Percentiles rank a stretch among this genome's conserved stretches.
Conservation (phyloP, 2,888 invertebrate genomes). For the Parthenolecanium corni region DNA sequence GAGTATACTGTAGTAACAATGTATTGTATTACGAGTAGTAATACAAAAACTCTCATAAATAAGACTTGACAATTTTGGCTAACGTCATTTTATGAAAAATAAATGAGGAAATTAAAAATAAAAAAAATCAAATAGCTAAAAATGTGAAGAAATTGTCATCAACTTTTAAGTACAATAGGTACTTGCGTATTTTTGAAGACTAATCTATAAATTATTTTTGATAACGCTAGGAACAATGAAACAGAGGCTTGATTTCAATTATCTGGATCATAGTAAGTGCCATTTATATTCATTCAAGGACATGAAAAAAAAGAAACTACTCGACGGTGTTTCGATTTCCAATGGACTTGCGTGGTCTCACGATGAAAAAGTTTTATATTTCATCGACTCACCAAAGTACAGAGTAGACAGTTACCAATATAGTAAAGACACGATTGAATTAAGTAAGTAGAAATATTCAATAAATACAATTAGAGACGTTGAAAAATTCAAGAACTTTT, state of each 20-base stretch:
- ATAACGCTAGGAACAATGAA: neutral
- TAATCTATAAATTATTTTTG: neutral
- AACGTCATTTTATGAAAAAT: too few relatives aligned
- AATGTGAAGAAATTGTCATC: too few relatives aligned
- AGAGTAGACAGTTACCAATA: constrained; percentile 58
- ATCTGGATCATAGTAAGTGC: neutral
- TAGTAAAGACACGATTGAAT: constrained; percentile 38
- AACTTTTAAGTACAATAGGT: too few relatives aligned
- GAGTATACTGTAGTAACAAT: too few relatives aligned
- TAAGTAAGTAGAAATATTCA: constrained; percentile 14
- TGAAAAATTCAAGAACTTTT: too few relatives aligned
- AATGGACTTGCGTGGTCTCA: constrained; percentile 71
- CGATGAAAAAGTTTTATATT: constrained; percentile 50
- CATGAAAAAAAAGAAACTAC: neutral
- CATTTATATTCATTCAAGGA: constrained; percentile 13
- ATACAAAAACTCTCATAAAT: too few relatives aligned
- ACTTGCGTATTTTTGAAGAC: neutral
- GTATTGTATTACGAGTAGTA: too few relatives aligned
- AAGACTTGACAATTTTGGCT: too few relatives aligned
- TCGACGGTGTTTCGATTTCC: constrained; percentile 48
- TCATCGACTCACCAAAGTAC: constrained; percentile 40
- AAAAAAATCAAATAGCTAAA: neutral
- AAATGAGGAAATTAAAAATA: too few relatives aligned
- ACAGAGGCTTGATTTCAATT: neutral
- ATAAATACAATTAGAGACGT: too few relatives aligned